Evolutionary conservation across 2,888 invertebrate genomes (phyloP).

Genomic region (Protodeltote pygarga): DNA sequence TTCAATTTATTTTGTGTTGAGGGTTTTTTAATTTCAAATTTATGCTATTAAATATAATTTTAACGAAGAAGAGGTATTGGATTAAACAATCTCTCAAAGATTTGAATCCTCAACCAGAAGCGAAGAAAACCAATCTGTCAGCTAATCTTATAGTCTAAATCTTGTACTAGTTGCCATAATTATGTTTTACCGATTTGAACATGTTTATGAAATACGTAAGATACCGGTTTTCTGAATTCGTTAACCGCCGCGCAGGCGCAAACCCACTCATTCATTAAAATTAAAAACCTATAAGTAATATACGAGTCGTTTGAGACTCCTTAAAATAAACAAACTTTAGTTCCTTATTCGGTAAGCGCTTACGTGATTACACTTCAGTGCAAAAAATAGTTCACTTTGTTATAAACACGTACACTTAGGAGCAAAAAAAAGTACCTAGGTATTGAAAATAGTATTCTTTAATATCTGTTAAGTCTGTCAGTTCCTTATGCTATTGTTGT

Average conservation of each 20-base stretch:
- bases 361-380: conserved; percentile 7
- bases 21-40: too few relatives aligned
- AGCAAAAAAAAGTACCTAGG: conserved; percentile 14
- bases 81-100: too few relatives aligned
- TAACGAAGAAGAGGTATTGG: too few relatives aligned
- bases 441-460: conserved; percentile 32
- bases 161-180: conserved; percentile 7
- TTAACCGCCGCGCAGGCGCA: too few relatives aligned
- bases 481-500: conserved; percentile 34
- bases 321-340: conserved; percentile 4
- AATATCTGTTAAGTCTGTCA: conserved; percentile 15
- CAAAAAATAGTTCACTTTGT: conserved; percentile 9
- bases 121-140: too few relatives aligned
- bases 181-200: background rate
- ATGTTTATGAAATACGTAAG: conserved; percentile 16
- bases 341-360: conserved; percentile 18
- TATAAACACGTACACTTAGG: conserved; percentile 9
- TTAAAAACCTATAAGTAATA: conserved; percentile 4
- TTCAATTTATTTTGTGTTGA: too few relatives aligned
- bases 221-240: conserved; percentile 28
- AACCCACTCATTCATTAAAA: conserved; percentile 28
- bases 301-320: background rate
- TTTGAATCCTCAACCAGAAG: too few relatives aligned
- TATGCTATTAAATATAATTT: too few relatives aligned
- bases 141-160: too few relatives aligned